Conservation (phyloP, 2,797 vertebrate species). For the Peromyscus nudipes region DNA sequence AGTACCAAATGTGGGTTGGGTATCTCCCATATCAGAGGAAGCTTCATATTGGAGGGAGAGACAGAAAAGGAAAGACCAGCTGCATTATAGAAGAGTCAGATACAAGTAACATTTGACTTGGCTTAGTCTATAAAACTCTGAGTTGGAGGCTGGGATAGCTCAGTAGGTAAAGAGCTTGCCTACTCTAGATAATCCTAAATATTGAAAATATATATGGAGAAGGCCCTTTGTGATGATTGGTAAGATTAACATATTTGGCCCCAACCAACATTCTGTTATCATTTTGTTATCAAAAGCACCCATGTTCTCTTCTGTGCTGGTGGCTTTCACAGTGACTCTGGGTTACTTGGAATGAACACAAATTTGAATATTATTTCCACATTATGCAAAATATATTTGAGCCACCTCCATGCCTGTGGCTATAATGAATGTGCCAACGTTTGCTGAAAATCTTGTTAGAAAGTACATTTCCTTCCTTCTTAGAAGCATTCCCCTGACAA, state of each 20-base stretch:
- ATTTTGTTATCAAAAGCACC: background rate
- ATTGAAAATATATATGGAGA: background rate
- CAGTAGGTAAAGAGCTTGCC: background rate
- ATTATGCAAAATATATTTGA: conserved; percentile 69
- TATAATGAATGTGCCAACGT: conserved; percentile 77
- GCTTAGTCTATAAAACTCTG: background rate
- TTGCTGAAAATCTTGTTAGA: conserved; percentile 78
- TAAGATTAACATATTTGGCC: background rate
- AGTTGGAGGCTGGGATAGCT: background rate
- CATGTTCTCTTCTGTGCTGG: background rate
- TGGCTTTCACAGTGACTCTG: background rate
- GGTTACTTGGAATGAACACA: background rate
- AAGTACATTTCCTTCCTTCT: conserved; percentile 72
- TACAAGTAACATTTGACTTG: background rate
- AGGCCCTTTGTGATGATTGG: background rate
- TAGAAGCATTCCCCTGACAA: conserved; percentile 75
- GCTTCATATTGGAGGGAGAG: background rate
- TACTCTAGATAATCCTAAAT: background rate
- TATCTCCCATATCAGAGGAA: background rate
- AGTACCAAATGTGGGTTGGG: background rate
- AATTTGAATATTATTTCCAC: conserved; percentile 63
- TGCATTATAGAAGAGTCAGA: background rate
- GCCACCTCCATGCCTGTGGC: conserved; percentile 59
- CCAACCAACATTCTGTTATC: background rate
- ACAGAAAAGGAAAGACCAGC: background rate